phyloP scores from a whole-genome alignment of 2,113 vertebrate genomes.

The Holacanthus passer region DNA sequence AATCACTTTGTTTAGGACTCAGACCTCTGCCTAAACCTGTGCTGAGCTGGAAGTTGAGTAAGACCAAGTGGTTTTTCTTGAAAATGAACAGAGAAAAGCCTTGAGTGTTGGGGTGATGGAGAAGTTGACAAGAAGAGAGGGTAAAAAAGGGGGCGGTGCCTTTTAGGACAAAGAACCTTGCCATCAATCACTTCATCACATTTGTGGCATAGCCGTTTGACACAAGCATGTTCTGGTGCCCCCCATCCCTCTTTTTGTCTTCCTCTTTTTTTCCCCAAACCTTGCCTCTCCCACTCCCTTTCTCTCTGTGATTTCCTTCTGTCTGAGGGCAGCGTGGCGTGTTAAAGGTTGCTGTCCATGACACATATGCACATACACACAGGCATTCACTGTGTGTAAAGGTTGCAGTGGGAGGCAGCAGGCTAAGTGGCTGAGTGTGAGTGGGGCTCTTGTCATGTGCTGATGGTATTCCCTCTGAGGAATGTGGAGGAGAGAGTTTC shows the following conservation, averaged over 20 bases:
- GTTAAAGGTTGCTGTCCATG: constrained; percentile 66
- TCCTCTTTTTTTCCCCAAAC: constrained; percentile 12
- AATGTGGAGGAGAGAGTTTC: constrained; percentile 72
- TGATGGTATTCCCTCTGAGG: constrained; percentile 72
- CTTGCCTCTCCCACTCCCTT: constrained; percentile 14
- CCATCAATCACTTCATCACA: constrained; percentile 74
- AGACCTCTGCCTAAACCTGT: constrained; percentile 19
- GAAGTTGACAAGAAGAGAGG: constrained; percentile 25
- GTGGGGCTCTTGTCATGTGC: constrained; percentile 76
- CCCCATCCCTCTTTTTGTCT: constrained; percentile 35
- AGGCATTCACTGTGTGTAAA: constrained; percentile 68
- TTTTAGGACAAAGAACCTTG: constrained; percentile 46
- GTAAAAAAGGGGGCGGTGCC: background rate
- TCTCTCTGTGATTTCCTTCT: constrained; percentile 46
- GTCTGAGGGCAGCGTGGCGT: constrained; percentile 46
- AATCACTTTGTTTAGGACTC: background rate
- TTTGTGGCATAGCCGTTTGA: constrained; percentile 64
- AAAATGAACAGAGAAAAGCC: constrained; percentile 5
- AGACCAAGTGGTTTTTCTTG: background rate
- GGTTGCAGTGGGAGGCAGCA: constrained; percentile 74
- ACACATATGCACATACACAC: constrained; percentile 62
- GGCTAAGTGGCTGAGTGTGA: constrained; percentile 72
- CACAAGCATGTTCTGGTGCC: constrained; percentile 61
- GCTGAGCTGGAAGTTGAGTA: constrained; percentile 28
- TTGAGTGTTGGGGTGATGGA: constrained; percentile 6